Conservation (phyloP, 1,140 invertebrate genomes). For the Andrena cerasifolii region DNA sequence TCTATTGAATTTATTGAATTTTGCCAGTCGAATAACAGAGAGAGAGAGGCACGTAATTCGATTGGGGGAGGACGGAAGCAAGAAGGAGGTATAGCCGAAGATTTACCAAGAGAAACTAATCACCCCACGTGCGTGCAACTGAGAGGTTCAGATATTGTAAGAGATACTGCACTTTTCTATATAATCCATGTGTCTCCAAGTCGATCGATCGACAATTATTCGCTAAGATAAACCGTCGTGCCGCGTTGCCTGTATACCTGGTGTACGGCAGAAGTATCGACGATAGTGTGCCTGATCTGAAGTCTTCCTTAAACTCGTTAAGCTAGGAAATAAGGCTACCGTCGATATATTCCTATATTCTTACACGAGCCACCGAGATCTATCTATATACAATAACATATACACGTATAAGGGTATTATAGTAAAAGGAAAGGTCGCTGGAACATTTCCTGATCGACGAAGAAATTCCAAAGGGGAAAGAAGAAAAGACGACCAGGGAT, state of each 20-base stretch:
- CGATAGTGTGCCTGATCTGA: constrained; percentile 71
- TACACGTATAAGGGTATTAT: constrained; percentile 30
- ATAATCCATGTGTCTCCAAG: constrained; percentile 69
- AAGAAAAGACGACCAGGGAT: not conserved
- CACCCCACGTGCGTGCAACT: not conserved
- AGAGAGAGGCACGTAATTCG: not conserved
- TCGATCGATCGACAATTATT: constrained; percentile 40
- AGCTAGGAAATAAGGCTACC: constrained; percentile 37
- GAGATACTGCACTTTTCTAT: constrained; percentile 42
- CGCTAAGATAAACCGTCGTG: constrained; percentile 32
- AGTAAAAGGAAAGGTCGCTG: not conserved
- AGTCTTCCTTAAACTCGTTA: constrained; percentile 68
- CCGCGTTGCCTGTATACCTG: constrained; percentile 5
- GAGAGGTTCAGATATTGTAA: not conserved
- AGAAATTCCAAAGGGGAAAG: not conserved
- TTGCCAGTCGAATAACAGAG: not conserved
- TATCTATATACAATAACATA: constrained; percentile 20
- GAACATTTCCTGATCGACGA: not conserved
- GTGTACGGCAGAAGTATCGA: constrained; percentile 3
- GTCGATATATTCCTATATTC: constrained; percentile 51
- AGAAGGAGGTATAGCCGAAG: not conserved
- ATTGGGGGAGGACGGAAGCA: no score
- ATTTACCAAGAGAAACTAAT: not conserved
- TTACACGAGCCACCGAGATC: constrained; percentile 40
- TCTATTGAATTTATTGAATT: constrained; percentile 11